A percentile compares a stretch with the other conserved stretches of the same genome.
These are phyloP conservation scores for Calameuta idolon DNA, from an alignment of 2,888 invertebrate species.

Conservation along the genomic window DNA sequence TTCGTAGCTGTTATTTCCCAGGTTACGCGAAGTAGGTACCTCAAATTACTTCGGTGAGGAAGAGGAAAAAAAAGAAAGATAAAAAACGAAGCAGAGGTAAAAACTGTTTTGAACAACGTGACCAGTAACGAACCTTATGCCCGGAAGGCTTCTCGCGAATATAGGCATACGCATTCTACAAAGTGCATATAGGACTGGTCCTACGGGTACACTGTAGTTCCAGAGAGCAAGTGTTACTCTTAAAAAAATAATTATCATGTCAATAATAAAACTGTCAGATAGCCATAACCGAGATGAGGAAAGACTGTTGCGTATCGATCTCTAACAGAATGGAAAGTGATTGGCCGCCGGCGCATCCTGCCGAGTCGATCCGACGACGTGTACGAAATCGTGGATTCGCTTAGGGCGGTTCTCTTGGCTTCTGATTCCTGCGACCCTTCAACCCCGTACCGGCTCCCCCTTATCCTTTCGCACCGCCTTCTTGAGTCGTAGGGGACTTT, in stretches of 20 bases:
- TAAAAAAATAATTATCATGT: background rate
- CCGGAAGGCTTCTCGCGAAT: background rate
- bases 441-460: background rate
- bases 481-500: background rate
- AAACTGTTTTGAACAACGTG: background rate
- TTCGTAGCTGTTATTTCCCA: background rate
- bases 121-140: background rate
- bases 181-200: background rate
- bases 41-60: background rate
- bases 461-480: background rate
- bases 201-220: background rate
- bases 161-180: background rate
- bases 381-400: background rate
- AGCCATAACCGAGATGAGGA: background rate
- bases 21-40: background rate
- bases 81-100: background rate
- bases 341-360: background rate
- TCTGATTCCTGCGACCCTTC: conserved; percentile 4
- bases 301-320: background rate
- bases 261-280: background rate
- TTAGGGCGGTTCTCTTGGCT: background rate
- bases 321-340: background rate
- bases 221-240: background rate
- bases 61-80: background rate
- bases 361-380: background rate